Conservation (phyloP, 2,113 vertebrate genomes). For the Columbina picui region DNA sequence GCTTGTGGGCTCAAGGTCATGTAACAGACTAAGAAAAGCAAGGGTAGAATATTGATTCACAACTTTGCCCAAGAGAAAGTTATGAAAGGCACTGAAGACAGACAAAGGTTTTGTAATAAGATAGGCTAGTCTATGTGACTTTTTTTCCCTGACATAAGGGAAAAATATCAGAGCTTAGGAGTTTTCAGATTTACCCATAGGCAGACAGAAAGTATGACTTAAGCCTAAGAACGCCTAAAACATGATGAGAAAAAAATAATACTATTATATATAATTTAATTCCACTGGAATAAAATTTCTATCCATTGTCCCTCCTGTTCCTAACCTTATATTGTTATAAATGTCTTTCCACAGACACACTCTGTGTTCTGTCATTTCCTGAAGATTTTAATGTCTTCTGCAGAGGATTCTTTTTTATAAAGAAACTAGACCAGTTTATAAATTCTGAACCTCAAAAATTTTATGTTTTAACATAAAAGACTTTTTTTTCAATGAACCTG, state of each 20-base stretch:
- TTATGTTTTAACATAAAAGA: neutral
- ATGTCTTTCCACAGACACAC: neutral
- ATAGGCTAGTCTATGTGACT: neutral
- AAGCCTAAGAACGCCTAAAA: neutral
- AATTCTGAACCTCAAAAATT: neutral
- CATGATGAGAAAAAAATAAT: neutral
- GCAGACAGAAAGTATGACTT: neutral
- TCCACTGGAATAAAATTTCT: constrained; percentile 1
- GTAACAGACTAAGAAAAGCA: neutral
- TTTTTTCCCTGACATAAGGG: neutral
- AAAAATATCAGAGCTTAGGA: neutral
- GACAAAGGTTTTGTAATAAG: neutral
- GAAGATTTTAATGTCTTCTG: neutral
- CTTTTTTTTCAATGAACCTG: neutral
- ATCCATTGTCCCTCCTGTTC: neutral
- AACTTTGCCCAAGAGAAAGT: neutral
- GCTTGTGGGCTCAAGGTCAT: neutral
- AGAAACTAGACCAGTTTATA: neutral
- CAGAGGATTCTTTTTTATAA: neutral
- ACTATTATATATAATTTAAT: neutral
- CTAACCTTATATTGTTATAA: neutral
- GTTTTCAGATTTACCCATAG: neutral
- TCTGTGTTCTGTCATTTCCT: neutral
- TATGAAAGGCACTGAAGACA: neutral
- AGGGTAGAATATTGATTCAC: neutral